Evolutionary conservation across 2,113 vertebrate species (phyloP), one percentile per base, ranked within the genome.

Genomic region (Trematocara unimaculatum): DNA sequence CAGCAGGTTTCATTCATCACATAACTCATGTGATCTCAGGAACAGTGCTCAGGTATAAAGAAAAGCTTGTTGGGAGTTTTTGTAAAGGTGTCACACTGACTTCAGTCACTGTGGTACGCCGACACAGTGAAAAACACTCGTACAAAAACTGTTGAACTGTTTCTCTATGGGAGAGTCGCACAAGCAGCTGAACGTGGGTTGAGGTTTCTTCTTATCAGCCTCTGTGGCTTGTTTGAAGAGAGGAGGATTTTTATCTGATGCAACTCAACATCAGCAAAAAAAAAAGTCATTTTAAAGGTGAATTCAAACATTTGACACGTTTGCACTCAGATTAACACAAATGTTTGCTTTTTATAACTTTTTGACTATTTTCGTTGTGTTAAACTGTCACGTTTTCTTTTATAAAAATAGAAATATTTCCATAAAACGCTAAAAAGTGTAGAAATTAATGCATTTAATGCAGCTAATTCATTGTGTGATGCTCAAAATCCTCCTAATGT

Each of bases 81-180:
- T 88, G 89, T 92, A 2, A 0, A 7, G 60, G 35, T 0, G 2
- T 85, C 26, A 82, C 6, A 0, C 51, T 49, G 72, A 12, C 67
- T 79, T 77, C 3, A 55, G 4, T 87, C 88, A 81, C 89, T 74
- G 92, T 93, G 92, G 20, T 47, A 72, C 20, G 67, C 14, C 9
- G 0, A 84, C 92, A 93, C 91, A 0, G 11, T 89, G 90, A 88
- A 38, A 91, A 89, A 85, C 35, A 15, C 29, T 51, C 62, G 81
- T 89, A 91, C 93, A 91, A 91, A 91, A 93, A 92, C 93, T 89
- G 90, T 92, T 92, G 58, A 89, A 89, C 23, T 40, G 91, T 58
- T 91, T 84, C 23, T 92, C 84, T 89, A 89, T 80, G 82, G 51
- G 2, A 84, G 86, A 56, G 13, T 2, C 0, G 13, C 35, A 40